phyloP scores from a whole-genome alignment of 2,113 vertebrate genomes.

The Xenopus tropicalis region UCB_Xtro_10.0 CM004449.2:70986501-70987000 shows the following conservation, averaged over 20 bases:
- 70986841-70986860: slow-evolving; percentile 28
- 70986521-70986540: background rate
- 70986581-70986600: slow-evolving; percentile 25
- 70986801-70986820: background rate
- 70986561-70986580: background rate
- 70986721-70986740: slow-evolving; percentile 61
- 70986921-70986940: slow-evolving; percentile 5
- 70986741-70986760: slow-evolving; percentile 52
- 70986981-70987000: no score
- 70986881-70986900: slow-evolving; percentile 6
- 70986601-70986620: slow-evolving; percentile 56
- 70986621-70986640: slow-evolving; percentile 61
- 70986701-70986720: slow-evolving; percentile 32
- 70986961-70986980: no score
- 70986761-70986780: slow-evolving; percentile 52
- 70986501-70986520: background rate
- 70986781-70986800: slow-evolving; percentile 43
- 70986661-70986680: slow-evolving; percentile 59
- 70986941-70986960: background rate
- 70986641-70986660: slow-evolving; percentile 68
- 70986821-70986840: background rate
- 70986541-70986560: background rate
- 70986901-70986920: slow-evolving; percentile 37
- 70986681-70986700: slow-evolving; percentile 55
- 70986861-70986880: slow-evolving; percentile 18